Base-by-base conservation (phyloP, 2,888 invertebrate species). In the Caenorhabditis japonica region DNA sequence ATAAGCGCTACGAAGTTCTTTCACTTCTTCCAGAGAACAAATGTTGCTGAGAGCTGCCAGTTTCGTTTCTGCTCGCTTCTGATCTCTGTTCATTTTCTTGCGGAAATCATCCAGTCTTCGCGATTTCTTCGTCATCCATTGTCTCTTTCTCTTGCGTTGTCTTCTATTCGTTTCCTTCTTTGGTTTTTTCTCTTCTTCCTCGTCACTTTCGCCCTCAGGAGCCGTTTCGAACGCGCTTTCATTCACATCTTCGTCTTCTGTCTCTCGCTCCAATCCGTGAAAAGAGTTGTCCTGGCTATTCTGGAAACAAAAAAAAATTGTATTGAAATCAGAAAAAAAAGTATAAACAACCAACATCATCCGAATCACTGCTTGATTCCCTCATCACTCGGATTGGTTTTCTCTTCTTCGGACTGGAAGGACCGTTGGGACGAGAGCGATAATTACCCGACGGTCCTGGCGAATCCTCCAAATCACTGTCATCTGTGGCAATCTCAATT, bases 61-160 rank as follows among this genome's bases (percentile, higher is more conserved):
- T n/a, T 55, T 55, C 43, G 41, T 59, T 30, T 64, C 64, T 12
- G 23, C 43, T 15, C 33, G 44, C n/a, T 62, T 59, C 27, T 55
- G 38, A n/a, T 74, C 69, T 34, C 60, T 43, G n/a, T 62, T 72
- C 62, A 68, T 71, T 21, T 64, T 76, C 17, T 46, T 38, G 4
- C 39, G 23, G 43, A 64, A 76, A 0, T 49, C 68, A 1, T 36
- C 39, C 41, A 73, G 39, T 44, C 72, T 52, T 43, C 75, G 47
- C 2, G 64, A 47, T 33, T 76, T 69, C 30, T 71, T 75, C 12
- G 55, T 44, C 23, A 27, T n/a, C 30, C n/a, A 34, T 23, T 15
- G 38, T n/a, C 38, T 55, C 51, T 53, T 76, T 30, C 53, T 58
- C 49, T 46, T 69, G 17, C 49, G 41, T 49, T 43, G 27, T 36